Evolutionary conservation across 1,140 invertebrate genomes (phyloP).

Genomic region (Rhynchophorus ferrugineus): DNA sequence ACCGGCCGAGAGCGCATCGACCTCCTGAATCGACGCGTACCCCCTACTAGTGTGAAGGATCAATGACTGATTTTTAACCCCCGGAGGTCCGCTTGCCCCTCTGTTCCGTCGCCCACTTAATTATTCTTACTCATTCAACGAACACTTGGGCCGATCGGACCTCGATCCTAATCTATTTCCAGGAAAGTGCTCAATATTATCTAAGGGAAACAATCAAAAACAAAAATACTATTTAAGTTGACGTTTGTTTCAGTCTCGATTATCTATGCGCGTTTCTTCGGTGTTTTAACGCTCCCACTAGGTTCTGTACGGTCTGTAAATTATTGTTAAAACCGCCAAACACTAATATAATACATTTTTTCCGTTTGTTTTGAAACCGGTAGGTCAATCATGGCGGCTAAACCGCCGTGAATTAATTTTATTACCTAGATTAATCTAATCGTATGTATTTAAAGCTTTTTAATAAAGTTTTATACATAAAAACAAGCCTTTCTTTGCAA

Average conservation of each 20-base stretch:
- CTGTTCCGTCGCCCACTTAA: conserved; percentile 32
- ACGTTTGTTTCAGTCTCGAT: too few relatives aligned
- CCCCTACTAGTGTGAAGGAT: conserved; percentile 9
- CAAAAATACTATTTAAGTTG: too few relatives aligned
- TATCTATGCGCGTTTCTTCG: too few relatives aligned
- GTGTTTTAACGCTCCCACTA: too few relatives aligned
- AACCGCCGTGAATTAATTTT: conserved; percentile 15
- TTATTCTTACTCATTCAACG: conserved; percentile 19
- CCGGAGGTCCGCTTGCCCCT: conserved; percentile 34
- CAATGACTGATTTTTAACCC: conserved; percentile 22
- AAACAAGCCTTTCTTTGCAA: neutral
- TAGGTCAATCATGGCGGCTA: conserved; percentile 9
- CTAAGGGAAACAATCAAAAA: conserved; percentile 4
- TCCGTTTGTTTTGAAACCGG: too few relatives aligned
- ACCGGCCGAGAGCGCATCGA: conserved; percentile 32
- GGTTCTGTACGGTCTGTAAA: too few relatives aligned
- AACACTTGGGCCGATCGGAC: conserved; percentile 32
- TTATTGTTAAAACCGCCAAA: too few relatives aligned
- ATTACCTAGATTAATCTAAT: conserved; percentile 11
- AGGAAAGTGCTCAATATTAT: conserved; percentile 27
- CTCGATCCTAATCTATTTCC: conserved; percentile 17
- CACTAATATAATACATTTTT: too few relatives aligned
- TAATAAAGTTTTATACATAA: conserved; percentile 38
- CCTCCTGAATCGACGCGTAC: conserved; percentile 28
- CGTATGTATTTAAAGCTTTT: conserved; percentile 34